Base-by-base conservation (phyloP, 2,888 invertebrate genomes). In the Aleiodes alternator region DNA sequence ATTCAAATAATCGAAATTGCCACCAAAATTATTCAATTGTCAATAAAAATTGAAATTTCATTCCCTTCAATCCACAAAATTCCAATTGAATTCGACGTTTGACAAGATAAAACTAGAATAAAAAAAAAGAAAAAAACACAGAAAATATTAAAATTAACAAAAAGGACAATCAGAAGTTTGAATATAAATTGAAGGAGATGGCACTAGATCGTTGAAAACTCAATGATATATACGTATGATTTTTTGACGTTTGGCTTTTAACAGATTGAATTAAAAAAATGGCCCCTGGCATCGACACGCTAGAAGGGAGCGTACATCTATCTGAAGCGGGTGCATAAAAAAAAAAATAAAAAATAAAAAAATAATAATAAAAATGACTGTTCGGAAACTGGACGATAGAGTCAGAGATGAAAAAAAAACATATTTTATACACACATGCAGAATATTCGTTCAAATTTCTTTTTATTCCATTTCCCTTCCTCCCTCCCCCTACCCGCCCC, bases 221-320 rank as follows among this genome's bases (percentile, higher is more conserved):
- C 79, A 79, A 83, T 87, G 86, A 87, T 87, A 87, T 87, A 87
- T 87, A 68, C 85, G 84, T 86, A 83, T 83, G 86, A 87, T 86
- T 88, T 87, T 87, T 88, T 87, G 87, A 87, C 87, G 87, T 86
- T 79, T 78, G 68, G 88, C 83, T 85, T 87, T 85, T 86, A 87
- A 88, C 87, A 86, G 87, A 87, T 87, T 86, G 87, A 87, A 87
- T 87, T 86, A 87, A 51, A 68, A 86, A 87, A 87, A 87, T 87
- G 86, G 87, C 85, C 81, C 83, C 87, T 84, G 86, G 84, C 81
- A 78, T 77, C 82, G 86, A 87, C 87, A 87, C 85, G 81, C 55
- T 55, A 64, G 64, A 69, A 64, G 64, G 79, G 79, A 81, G 81
- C 80, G 81, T 83, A 85, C 84, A 86, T 86, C 83, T 86, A 84